Evolutionary conservation across 2,113 vertebrate genomes (phyloP).

Genomic region (Microtus oregoni): DNA sequence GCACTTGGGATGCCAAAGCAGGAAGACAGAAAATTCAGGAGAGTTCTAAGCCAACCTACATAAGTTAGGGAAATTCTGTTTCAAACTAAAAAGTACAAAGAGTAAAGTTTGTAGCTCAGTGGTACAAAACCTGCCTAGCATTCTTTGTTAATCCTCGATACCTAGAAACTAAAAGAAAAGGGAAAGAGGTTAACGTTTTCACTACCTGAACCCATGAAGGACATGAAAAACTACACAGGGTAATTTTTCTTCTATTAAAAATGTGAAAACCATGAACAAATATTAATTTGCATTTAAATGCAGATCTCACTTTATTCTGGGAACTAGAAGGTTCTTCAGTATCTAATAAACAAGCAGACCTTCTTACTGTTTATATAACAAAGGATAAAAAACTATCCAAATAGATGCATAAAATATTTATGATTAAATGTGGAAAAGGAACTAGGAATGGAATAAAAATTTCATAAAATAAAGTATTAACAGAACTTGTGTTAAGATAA

Average conservation of each 20-base stretch:
- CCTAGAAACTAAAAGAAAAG: neutral
- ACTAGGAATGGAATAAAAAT: neutral
- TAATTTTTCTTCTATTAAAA: neutral
- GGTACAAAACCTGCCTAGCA: neutral
- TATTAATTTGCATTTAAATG: neutral
- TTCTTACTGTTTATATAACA: neutral
- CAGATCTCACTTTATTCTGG: neutral
- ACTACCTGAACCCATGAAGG: neutral
- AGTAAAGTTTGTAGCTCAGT: neutral
- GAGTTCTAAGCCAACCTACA: neutral
- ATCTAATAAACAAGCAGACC: neutral
- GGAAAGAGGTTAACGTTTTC: neutral
- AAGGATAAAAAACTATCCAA: neutral
- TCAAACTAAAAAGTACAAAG: neutral
- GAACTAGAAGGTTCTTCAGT: neutral
- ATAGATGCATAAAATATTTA: neutral
- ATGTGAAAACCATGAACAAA: constrained; percentile 15
- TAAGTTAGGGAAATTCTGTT: neutral
- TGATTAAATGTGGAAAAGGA: constrained; percentile 33
- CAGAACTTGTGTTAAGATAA: neutral
- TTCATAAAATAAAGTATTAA: neutral
- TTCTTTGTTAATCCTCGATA: neutral
- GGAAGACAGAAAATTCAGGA: neutral
- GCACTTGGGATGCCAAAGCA: neutral
- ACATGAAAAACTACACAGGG: neutral